Evolutionary conservation across 2,113 vertebrate species (phyloP), one percentile per base, ranked within the genome.

Genomic region (Calidris pugnax): DNA sequence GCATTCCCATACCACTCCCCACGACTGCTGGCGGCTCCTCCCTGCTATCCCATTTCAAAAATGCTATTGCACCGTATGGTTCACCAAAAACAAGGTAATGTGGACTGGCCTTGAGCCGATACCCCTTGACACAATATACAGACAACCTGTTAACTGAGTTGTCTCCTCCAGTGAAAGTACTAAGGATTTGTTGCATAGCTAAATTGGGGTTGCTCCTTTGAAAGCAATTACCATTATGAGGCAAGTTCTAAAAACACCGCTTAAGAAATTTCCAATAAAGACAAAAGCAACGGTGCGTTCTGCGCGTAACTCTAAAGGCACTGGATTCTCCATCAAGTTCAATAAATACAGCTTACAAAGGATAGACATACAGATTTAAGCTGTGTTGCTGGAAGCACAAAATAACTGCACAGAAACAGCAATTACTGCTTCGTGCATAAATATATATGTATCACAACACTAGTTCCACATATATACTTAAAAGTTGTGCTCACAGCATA

Each of bases 41-140:
- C 47, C 45, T 53, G 43, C 32, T 81, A 68, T 56, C 24, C 35
- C 19, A 5, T 93, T 90, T 71, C 51, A 86, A 83, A 82, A 83
- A 76, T 8, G 41, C 32, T 16, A 18, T n/a, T 45, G 24, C 43
- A 5, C 7, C 11, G 20, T 37, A 24, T 14, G 6, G 53, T 7
- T 83, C 43, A 30, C 47, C 56, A 53, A 6, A 32, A 71, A 43
- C 6, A n/a, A 55, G 67, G 45, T 14, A 71, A 50, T 0, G 2
- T 3, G 4, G 20, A 16, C n/a, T 23, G 24, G 30, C 22, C 48
- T 48, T 18, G 53, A 68, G 26, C 17, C 5, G 1, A 16, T 1
- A 14, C 0, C 12, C 35, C 13, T 26, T 27, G 28, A 24, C 55
- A 35, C 18, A 11, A 7, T 0, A 7, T 20, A 18, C 33, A 55